Conservation (phyloP, 2,113 vertebrate species). For the Peromyscus leucopus region DNA sequence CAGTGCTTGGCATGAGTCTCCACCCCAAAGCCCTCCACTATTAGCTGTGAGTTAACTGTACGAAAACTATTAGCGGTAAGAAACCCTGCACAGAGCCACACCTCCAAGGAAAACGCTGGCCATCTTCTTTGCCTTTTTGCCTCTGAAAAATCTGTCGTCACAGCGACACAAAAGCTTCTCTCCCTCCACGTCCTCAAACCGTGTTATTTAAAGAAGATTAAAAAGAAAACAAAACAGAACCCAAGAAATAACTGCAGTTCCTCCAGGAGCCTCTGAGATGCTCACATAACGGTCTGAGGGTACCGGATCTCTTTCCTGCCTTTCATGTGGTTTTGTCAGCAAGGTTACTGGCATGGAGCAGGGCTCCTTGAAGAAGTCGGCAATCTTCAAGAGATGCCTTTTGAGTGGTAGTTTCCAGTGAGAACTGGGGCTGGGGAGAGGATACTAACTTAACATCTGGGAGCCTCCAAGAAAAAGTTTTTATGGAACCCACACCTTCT, state of each 20-base stretch:
- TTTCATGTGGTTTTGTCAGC: constrained; percentile 78
- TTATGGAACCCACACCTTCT: background rate
- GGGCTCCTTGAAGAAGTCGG: constrained; percentile 37
- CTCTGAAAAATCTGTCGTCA: constrained; percentile 26
- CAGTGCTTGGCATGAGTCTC: background rate
- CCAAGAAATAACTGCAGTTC: constrained; percentile 44
- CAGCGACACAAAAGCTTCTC: constrained; percentile 44
- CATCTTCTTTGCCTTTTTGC: background rate
- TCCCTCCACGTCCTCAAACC: constrained; percentile 3
- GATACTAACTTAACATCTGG: constrained; percentile 24
- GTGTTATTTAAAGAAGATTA: constrained; percentile 37
- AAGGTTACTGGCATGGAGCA: background rate
- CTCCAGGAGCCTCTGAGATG: constrained; percentile 18
- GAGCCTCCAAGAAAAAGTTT: background rate
- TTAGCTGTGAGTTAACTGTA: background rate
- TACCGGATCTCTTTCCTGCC: constrained; percentile 75
- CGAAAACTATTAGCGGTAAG: background rate
- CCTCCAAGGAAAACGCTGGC: constrained; percentile 3
- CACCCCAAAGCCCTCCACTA: too few species aligned
- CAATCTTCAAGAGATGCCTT: constrained; percentile 27
- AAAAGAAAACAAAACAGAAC: constrained; percentile 51
- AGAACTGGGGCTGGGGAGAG: constrained; percentile 49
- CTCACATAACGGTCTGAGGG: constrained; percentile 65
- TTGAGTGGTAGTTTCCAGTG: constrained; percentile 48
- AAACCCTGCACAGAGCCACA: background rate